Base-by-base conservation (phyloP, 2,113 vertebrate species). In the Podarcis raffonei region DNA sequence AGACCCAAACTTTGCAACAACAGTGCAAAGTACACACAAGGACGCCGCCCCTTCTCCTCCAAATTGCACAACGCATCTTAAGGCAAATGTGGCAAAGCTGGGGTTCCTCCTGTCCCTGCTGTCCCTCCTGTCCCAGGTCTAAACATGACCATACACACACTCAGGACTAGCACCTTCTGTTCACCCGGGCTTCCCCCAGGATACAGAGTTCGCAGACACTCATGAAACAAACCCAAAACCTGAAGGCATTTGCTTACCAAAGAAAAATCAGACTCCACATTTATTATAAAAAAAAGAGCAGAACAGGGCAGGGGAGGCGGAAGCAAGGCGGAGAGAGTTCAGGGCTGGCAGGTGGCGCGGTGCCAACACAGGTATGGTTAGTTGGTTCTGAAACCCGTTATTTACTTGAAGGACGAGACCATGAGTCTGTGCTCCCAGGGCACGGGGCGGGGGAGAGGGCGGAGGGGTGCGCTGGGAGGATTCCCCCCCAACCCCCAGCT, bases 261-360 rank as follows among this genome's bases (percentile, higher is more conserved):
- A 94, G 78, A 92, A 90, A 48, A 95, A 94, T 92, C 94, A 88
- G 94, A 94, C 92, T 94, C 93, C 95, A 94, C 91, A 86, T 95
- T 96, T 95, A 95, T 95, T 95, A 90, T 93, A 94, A 94, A 95
- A 92, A 94, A 92, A 94, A 92, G 93, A 94, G 94, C 90, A 93
- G 93, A 92, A 91, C 87, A 68, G 79, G 69, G 69, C 16, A n/a
- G n/a, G 86, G 69, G 39, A 62, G 81, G 88, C 90, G 92, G 94
- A 95, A 95, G 95, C 95, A 90, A 91, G 94, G 93, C 81, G 59
- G 30, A 6, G 30, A 6, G 79, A 95, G 93, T 94, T 91, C 91
- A 91, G 89, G 92, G 89, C 91, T 1, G 78, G 93, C 95, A 86
- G 91, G 92, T 25, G 69, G 66, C 62, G 66, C 13, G 5, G 59